Evolutionary conservation across 1,140 invertebrate species (phyloP), one percentile per base, ranked within the genome.

Genomic region (Tachypleus tridentatus): DNA sequence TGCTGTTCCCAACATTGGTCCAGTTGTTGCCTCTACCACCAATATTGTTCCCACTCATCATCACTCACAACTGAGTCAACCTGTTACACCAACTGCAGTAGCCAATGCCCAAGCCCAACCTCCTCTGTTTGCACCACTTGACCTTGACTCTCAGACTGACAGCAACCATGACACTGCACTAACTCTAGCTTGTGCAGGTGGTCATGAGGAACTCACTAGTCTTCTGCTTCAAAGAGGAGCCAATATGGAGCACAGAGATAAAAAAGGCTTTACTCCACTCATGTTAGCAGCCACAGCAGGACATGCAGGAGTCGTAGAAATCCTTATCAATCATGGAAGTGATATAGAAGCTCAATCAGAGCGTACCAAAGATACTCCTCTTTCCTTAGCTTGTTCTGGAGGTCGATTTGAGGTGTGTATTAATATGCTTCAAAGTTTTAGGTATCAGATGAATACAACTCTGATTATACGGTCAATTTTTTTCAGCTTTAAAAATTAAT

Each of bases 291-390:
- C 96, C 8, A 98, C 95, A 8, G 94, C 93, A 51, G 96, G 97
- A 8, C 95, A 98, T 80, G 88, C 94, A 66, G 68, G 70, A 49
- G 83, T 87, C 5, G 95, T 98, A 0, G 93, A 98, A 72, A 88
- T 94, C 68, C 80, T 99, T 6, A 77, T 99, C 51, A 93, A 93
- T 76, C 84, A 94, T 77, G 86, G 87, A 64, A 93, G 93, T 7
- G 93, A 98, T 72, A 89, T 99, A 71, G 97, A 99, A 76, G 96
- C 97, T 9, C 94, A 98, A 78, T 97, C 94, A 0, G 97, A 99
- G 78, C 82, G 96, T 71, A 99, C 97, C 11, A 98, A 99, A 80
- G 97, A 99, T 77, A 99, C 97, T 3, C 94, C 97, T 7, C 77
- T 99, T 7, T 98, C 96, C 58, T 80, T 99, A 47, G 97, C 97